Evolutionary conservation across 2,113 vertebrate species (phyloP).

Genomic region (Paradoxurus hermaphroditus): DNA sequence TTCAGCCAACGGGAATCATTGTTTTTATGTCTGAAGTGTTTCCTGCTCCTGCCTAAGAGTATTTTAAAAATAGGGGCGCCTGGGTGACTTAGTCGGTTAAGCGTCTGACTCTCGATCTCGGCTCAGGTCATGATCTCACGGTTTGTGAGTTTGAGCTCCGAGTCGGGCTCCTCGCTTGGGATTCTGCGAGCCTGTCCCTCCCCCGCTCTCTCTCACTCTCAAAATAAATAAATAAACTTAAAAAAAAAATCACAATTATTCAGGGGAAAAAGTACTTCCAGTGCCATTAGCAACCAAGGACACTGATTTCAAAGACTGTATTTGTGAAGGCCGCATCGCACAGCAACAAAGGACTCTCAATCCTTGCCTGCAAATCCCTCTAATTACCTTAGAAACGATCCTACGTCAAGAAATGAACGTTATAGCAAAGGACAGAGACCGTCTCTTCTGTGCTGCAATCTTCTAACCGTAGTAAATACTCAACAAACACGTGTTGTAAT

Average conservation of each 20-base stretch:
- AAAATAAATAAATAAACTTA: too few species aligned
- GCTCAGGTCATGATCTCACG: too few species aligned
- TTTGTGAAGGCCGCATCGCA: not conserved
- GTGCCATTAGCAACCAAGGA: not conserved
- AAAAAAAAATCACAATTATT: not conserved
- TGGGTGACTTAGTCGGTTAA: too few species aligned
- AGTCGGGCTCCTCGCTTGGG: too few species aligned
- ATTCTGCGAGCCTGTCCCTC: too few species aligned
- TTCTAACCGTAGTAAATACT: not conserved
- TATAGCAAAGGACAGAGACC: not conserved
- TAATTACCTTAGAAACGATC: not conserved
- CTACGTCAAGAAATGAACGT: not conserved
- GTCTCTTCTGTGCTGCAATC: not conserved
- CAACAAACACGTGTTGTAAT: not conserved
- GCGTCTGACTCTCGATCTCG: too few species aligned
- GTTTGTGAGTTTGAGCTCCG: too few species aligned
- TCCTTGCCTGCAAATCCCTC: not conserved
- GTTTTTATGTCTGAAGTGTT: not conserved
- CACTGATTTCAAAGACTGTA: not conserved
- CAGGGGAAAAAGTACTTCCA: not conserved
- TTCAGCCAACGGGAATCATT: not conserved
- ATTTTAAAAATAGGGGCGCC: not conserved
- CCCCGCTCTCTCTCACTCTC: too few species aligned
- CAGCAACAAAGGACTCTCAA: fast-evolving
- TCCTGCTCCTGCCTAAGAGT: not conserved